These are phyloP conservation scores for Elmis aenea DNA, from an alignment of 2,888 invertebrate species.

Conservation along the genomic window DNA sequence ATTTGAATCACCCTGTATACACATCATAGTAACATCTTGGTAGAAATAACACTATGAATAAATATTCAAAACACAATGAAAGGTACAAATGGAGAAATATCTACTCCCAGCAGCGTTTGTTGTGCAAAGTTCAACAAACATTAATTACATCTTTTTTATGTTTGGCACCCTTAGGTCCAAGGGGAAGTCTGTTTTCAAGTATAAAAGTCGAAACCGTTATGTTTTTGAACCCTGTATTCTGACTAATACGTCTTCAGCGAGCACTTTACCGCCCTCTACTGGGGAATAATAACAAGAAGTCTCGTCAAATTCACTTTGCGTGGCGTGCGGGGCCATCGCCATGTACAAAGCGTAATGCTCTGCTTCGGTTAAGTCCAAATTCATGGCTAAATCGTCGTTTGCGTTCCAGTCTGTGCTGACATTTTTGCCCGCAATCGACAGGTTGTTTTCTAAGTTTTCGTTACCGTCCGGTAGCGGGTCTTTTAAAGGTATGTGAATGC, in stretches of 20 bases:
- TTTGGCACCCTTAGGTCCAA: too few species aligned
- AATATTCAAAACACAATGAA: too few species aligned
- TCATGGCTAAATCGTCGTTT: constrained; percentile 36
- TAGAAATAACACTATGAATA: too few species aligned
- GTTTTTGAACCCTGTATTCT: too few species aligned
- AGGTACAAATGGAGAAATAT: too few species aligned
- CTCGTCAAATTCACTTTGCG: constrained; percentile 83
- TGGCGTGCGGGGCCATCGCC: constrained; percentile 79
- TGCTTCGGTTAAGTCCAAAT: constrained; percentile 75
- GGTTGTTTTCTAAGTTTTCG: constrained; percentile 9
- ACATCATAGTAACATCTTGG: too few species aligned
- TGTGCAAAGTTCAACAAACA: too few species aligned
- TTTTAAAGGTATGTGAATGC: constrained; percentile 64
- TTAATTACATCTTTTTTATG: too few species aligned
- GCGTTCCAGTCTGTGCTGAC: constrained; percentile 18
- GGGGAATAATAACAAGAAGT: constrained; percentile 82
- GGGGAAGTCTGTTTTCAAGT: too few species aligned
- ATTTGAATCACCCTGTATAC: too few species aligned
- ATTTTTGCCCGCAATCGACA: constrained; percentile 9
- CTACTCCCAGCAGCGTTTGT: too few species aligned
- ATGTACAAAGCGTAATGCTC: constrained; percentile 86
- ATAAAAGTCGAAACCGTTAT: too few species aligned
- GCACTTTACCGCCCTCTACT: constrained; percentile 71
- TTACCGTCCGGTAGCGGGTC: constrained; percentile 37
- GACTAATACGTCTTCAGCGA: constrained; percentile 38